Base-by-base conservation (phyloP, 2,113 vertebrate genomes). In the Bubo scandiacus region DNA sequence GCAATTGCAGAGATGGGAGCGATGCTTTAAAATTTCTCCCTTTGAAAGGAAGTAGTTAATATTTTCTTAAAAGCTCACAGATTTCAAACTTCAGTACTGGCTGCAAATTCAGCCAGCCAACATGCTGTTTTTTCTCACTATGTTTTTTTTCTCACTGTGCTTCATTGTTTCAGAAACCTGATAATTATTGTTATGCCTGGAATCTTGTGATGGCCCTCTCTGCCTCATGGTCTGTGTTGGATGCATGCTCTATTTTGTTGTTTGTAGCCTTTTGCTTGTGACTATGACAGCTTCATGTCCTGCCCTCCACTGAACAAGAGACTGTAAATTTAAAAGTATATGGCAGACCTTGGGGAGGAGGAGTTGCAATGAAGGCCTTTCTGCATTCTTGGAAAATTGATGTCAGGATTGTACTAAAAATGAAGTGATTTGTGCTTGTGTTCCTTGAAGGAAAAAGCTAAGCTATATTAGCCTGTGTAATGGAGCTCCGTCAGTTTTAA, bases 141-240 rank as follows among this genome's bases (percentile, higher is more conserved):
- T 45, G 54, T 45, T 90, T 71, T 19, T 19, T 20, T 30, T 61
- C 36, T 11, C 2, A 0, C 20, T 15, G 18, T 63, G 54, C 54
- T 90, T 86, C 15, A 45, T 90, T 81, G 45, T 92, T 94, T 78
- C 79, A 90, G 58, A 95, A 93, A 93, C 90, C 55, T 78, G 47
- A 38, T 81, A 43, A 83, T 88, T 93, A 66, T 42, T 10, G 0
- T 91, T 92, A 77, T 86, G 54, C 27, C 54, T 82, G 71, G 29
- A 75, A 57, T 92, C 38, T 94, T 91, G 57, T 81, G 61, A 68
- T 74, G 32, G n/a, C 19, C 21, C 30, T 81, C 40, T 61, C 5
- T 72, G 22, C 5, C 1, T 92, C 75, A 36, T 7, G 62, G 52
- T 26, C 57, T 87, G 16, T 81, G 43, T 38, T 87, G 42, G 62